phyloP scores from a whole-genome alignment of 2,797 vertebrate species.

The Premnoplex brunnescens region DNA sequence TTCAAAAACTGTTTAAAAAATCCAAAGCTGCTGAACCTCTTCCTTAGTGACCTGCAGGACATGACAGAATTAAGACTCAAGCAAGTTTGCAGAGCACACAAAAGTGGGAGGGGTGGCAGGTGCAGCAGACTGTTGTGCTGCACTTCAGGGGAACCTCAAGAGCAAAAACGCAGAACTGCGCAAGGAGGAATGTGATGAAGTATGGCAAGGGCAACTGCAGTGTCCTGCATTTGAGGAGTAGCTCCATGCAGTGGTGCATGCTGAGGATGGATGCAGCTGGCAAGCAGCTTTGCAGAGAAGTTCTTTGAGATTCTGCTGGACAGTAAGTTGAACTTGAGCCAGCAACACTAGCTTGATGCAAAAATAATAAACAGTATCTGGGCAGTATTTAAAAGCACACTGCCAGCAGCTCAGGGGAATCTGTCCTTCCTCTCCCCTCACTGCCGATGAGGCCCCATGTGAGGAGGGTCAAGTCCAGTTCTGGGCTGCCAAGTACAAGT shows the following conservation, averaged over 20 bases:
- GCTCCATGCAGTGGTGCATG: accelerated
- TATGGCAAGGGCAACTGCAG: not conserved
- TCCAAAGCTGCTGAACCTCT: not conserved
- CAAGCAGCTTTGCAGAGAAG: not conserved
- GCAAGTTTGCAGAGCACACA: not conserved
- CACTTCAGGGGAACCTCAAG: not conserved
- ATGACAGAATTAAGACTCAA: not conserved
- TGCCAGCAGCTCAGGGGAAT: not conserved
- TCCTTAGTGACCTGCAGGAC: not conserved
- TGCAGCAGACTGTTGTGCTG: not conserved
- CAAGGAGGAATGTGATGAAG: not conserved
- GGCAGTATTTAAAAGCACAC: not conserved
- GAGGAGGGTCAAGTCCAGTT: not conserved
- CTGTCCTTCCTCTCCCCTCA: not conserved
- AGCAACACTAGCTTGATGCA: not conserved
- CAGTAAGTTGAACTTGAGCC: not conserved
- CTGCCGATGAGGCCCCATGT: not conserved
- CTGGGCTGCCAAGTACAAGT: not conserved
- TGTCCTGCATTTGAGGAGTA: not conserved
- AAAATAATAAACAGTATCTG: not conserved
- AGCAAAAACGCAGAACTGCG: not conserved
- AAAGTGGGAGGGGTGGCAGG: not conserved
- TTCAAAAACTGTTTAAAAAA: not conserved
- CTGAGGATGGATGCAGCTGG: not conserved
- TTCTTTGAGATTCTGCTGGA: not conserved